Evolutionary conservation across 2,113 vertebrate genomes (phyloP).

Genomic region (Cygnus buccinator): DNA sequence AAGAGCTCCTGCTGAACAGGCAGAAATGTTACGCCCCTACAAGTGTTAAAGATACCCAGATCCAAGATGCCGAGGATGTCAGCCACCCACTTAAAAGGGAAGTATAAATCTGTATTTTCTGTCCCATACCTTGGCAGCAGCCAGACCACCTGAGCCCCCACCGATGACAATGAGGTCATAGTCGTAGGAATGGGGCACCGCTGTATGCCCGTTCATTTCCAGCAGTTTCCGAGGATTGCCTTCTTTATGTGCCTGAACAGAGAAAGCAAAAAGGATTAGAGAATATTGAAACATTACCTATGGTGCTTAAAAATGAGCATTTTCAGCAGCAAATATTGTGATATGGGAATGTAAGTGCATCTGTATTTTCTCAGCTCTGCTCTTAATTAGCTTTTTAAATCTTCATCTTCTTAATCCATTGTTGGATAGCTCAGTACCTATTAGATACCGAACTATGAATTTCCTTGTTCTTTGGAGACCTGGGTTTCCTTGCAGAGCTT

Average conservation of each 20-base stretch:
- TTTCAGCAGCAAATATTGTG: neutral
- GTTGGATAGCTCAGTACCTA: neutral
- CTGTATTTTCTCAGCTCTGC: neutral
- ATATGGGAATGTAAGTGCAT: neutral
- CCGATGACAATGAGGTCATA: slow-evolving; percentile 87
- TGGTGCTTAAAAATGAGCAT: neutral
- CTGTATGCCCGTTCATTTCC: slow-evolving; percentile 35
- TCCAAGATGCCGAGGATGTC: neutral
- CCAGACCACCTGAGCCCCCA: slow-evolving; percentile 83
- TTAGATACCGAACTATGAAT: neutral
- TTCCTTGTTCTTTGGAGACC: neutral
- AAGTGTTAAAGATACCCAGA: neutral
- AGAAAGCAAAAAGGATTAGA: neutral
- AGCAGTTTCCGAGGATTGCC: slow-evolving; percentile 18
- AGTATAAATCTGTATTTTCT: neutral
- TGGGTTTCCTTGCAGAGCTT: neutral
- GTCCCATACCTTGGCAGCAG: slow-evolving; percentile 82
- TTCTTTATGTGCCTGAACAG: slow-evolving; percentile 59
- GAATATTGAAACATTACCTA: neutral
- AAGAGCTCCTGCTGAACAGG: neutral
- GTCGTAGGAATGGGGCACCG: slow-evolving; percentile 43
- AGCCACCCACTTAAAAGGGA: neutral
- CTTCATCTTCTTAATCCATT: neutral
- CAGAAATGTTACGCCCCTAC: neutral
- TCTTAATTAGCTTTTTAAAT: neutral